These are phyloP conservation scores for Polydrusus tereticollis DNA, from an alignment of 2,888 invertebrate genomes.

Conservation along the genomic window DNA sequence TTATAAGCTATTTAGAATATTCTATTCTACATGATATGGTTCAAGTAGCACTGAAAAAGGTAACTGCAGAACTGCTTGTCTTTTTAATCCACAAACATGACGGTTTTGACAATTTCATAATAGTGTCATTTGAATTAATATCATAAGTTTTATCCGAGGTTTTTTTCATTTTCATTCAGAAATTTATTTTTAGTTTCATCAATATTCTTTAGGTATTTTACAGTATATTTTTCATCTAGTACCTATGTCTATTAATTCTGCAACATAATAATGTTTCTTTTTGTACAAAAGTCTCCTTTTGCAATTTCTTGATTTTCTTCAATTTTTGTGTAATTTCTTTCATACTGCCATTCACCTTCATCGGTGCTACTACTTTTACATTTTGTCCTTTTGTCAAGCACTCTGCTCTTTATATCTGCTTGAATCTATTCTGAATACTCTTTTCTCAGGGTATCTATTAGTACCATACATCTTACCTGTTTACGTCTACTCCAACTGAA, in stretches of 20 bases:
- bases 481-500: too few relatives aligned
- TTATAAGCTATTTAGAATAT: background rate
- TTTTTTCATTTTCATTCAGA: background rate
- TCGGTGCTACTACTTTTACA: too few relatives aligned
- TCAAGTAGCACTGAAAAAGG: background rate
- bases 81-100: background rate
- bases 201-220: background rate
- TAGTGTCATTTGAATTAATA: background rate
- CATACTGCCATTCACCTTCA: too few relatives aligned
- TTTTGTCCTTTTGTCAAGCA: too few relatives aligned
- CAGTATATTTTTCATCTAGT: background rate
- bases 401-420: too few relatives aligned
- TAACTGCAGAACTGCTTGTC: background rate
- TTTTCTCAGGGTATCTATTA: too few relatives aligned
- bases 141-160: background rate
- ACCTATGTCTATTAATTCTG: background rate
- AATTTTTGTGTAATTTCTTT: too few relatives aligned
- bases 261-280: background rate
- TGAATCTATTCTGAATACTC: too few relatives aligned
- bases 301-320: background rate
- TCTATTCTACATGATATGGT: background rate
- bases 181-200: background rate
- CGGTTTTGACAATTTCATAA: too few relatives aligned
- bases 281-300: background rate
- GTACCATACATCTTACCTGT: too few relatives aligned